Evolutionary conservation across 2,113 vertebrate species (phyloP), one percentile per base, ranked within the genome.

Genomic region (Callipepla squamata): DNA sequence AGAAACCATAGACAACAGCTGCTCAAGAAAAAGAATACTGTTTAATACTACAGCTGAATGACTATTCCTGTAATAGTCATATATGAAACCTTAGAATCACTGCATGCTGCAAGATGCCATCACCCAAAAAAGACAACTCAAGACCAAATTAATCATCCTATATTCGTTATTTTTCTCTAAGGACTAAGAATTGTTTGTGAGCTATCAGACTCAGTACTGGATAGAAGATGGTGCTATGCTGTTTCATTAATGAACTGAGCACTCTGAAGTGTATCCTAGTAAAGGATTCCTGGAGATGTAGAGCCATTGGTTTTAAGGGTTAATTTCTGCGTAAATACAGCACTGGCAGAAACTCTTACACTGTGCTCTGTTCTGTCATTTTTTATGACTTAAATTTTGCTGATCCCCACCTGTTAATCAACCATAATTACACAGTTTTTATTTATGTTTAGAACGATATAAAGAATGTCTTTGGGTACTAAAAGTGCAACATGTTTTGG

Each of bases 361-460:
- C 30, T 7, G 58, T 51, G 44, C 72, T 75, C 28, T 3, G 25
- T 42, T 44, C 53, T 11, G 44, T 77, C 80, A 87, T 50, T 93
- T 94, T 96, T 95, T 88, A 61, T 62, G 11, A 4, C 34, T 69
- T 65, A 50, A 79, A 63, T 79, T 94, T 93, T 73, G 28, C 73
- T 73, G 55, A 53, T 65, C 70, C 3, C 8, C 57, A 12, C 66
- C 61, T 45, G 65, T 19, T 91, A 48, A 85, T 76, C 83, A 91
- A 50, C n/a, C 87, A 76, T 53, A 0, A 34, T 89, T 62, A 36
- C 62, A 88, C 80, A 78, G 63, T 51, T 42, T 6, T 13, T 38
- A 9, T 47, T 62, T 58, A 13, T 61, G 44, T 62, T 87, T 59
- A 44, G 32, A 55, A 72, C 73, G 72, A 25, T n/a, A 21, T 9